phyloP scores from a whole-genome alignment of 2,797 vertebrate genomes.

The Anguilla megastoma region DNA sequence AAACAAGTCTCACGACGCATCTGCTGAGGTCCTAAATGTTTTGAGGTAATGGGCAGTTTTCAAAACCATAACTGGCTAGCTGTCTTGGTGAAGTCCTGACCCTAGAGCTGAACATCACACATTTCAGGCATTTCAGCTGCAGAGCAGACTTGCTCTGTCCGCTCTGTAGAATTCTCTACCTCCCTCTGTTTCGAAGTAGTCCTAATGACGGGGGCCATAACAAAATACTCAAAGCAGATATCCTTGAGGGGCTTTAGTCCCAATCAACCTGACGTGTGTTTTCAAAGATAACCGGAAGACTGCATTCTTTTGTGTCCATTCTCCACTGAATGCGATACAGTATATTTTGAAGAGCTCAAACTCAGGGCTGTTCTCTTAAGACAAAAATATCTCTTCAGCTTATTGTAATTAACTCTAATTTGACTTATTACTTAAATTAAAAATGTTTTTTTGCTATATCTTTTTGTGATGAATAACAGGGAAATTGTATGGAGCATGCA shows the following conservation, averaged over 20 bases:
- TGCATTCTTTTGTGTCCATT: not conserved
- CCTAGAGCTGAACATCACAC: constrained; percentile 31
- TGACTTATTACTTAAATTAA: not conserved
- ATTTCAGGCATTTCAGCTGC: constrained; percentile 21
- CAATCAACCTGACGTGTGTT: not conserved
- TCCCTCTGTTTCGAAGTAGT: constrained; percentile 2
- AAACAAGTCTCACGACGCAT: not conserved
- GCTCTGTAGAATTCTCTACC: constrained; percentile 9
- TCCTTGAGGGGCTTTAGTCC: not conserved
- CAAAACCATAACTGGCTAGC: not conserved
- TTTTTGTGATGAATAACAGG: not conserved
- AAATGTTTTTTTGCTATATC: not conserved
- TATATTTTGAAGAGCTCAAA: not conserved
- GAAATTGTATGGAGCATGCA: not conserved
- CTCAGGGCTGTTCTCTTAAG: not conserved
- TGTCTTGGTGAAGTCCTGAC: not conserved
- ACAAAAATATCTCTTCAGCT: not conserved
- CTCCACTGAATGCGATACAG: not conserved
- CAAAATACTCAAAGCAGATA: not conserved
- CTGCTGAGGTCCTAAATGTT: not conserved
- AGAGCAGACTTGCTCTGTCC: not conserved
- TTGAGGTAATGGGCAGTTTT: too few relatives aligned
- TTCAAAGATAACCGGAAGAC: not conserved
- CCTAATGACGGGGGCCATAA: constrained; percentile 18
- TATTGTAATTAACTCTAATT: not conserved